Percentiles rank a stretch among this genome's conserved stretches.
phyloP scores from a whole-genome alignment of 2,113 vertebrate genomes.

The Cheilinus undulatus region DNA sequence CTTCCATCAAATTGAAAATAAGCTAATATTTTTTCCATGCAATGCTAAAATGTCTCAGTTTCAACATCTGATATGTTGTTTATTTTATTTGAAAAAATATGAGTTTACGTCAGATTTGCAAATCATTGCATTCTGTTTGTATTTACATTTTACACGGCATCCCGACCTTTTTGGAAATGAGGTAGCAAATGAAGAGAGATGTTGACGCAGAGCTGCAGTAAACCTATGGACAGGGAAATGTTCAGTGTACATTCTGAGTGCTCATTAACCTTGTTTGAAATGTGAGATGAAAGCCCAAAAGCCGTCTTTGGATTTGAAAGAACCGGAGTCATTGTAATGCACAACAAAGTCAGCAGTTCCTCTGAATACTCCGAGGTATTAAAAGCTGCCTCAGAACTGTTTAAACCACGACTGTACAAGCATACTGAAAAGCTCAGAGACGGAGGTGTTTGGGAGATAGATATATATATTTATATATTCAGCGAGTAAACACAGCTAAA shows the following conservation, averaged over 20 bases:
- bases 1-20: no score
- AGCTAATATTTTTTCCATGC: no score
- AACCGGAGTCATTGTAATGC: conserved; percentile 28
- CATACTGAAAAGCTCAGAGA: conserved; percentile 39
- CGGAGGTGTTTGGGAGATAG: conserved; percentile 47
- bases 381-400: conserved; percentile 41
- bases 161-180: no score
- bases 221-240: not conserved
- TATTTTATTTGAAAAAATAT: no score
- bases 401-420: conserved; percentile 41
- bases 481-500: conserved; percentile 67
- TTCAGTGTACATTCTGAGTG: not conserved
- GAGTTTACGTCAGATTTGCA: no score
- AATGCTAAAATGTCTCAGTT: no score
- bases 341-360: conserved; percentile 10
- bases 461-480: conserved; percentile 49
- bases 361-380: conserved; percentile 32
- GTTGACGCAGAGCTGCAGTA: not conserved
- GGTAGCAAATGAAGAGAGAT: not conserved
- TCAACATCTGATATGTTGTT: no score
- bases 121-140: no score
- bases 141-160: no score
- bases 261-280: conserved; percentile 5
- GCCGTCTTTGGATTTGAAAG: conserved; percentile 15
- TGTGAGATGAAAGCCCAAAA: conserved; percentile 17